phyloP scores from a whole-genome alignment of 1,140 invertebrate genomes.

The Ectropis grisescens region DNA sequence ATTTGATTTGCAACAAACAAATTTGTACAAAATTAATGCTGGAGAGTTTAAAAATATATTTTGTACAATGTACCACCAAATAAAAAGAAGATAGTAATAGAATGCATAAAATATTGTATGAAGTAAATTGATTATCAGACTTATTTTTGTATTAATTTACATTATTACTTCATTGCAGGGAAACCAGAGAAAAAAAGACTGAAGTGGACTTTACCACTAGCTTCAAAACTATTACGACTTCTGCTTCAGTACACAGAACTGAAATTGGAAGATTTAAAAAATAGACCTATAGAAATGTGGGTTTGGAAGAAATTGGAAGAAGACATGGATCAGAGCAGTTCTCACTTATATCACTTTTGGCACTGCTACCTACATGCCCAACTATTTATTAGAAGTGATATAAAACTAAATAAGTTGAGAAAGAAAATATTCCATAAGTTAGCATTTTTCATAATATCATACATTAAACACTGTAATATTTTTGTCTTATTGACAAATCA shows the following conservation, averaged over 20 bases:
- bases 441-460: too few relatives aligned
- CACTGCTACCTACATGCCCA: slow-evolving; percentile 33
- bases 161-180: too few relatives aligned
- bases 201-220: slow-evolving; percentile 33
- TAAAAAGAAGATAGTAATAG: too few relatives aligned
- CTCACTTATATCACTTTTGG: slow-evolving; percentile 37
- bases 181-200: slow-evolving; percentile 23
- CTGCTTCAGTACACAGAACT: slow-evolving; percentile 26
- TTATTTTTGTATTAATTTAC: too few relatives aligned
- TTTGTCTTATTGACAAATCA: background rate
- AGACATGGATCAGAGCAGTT: slow-evolving; percentile 32
- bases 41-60: too few relatives aligned
- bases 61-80: too few relatives aligned
- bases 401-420: slow-evolving; percentile 30
- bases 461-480: slow-evolving; percentile 1
- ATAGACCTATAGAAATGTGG: slow-evolving; percentile 29
- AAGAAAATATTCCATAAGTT: slow-evolving; percentile 33
- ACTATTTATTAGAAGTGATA: slow-evolving; percentile 33
- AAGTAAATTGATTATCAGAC: too few relatives aligned
- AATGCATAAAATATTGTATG: too few relatives aligned
- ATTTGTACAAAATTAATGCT: too few relatives aligned
- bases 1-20: too few relatives aligned
- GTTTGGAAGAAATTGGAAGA: slow-evolving; percentile 36
- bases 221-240: slow-evolving; percentile 34
- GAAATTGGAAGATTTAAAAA: slow-evolving; percentile 34